Base-by-base conservation (phyloP, 2,888 invertebrate genomes). In the Helicoverpa assulta region DNA sequence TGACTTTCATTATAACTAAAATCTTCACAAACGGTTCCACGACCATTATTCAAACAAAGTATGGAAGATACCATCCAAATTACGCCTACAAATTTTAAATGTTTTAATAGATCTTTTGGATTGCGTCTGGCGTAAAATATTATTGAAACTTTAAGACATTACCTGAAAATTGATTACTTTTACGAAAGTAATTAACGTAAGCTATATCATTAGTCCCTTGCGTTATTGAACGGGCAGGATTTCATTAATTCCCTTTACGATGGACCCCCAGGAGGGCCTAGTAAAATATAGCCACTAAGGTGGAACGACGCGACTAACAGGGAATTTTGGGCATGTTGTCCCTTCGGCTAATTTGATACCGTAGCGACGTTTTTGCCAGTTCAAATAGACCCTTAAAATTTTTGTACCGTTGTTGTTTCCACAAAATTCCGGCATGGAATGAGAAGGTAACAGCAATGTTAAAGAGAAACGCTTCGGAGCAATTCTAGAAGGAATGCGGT, bases 231-330 rank as follows among this genome's bases (percentile, higher is more conserved):
- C 73, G 70, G 72, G 68, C 62, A 74, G 85, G 85, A 86, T 89
- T 89, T 87, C 86, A 89, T 89, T 89, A 88, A 89, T 89, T 88
- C 86, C 83, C 84, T 88, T 88, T 87, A 88, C 88, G 88, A 84
- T 83, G 77, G 73, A 61, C 77, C 85, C 82, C 26, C 68, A 73
- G 71, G 77, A 80, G 73, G 81, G 83, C 67, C 80, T 62, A 81
- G 84, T 87, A 82, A 88, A 88, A 88, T 86, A 86, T 86, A 62
- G 82, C 76, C 74, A 70, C 71, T 67, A 73, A 81, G 83, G 84
- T 83, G 71, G 78, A 82, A 82, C 68, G 81, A 69, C 59, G 67
- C 74, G 75, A 71, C 71, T 73, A 64, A 78, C 72, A 58, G 78
- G 71, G 75, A 81, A 85, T 84, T 82, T 81, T 61, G 64, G 77